Evolutionary conservation across 2,888 invertebrate species (phyloP).

Genomic region (Andrena praecox): DNA sequence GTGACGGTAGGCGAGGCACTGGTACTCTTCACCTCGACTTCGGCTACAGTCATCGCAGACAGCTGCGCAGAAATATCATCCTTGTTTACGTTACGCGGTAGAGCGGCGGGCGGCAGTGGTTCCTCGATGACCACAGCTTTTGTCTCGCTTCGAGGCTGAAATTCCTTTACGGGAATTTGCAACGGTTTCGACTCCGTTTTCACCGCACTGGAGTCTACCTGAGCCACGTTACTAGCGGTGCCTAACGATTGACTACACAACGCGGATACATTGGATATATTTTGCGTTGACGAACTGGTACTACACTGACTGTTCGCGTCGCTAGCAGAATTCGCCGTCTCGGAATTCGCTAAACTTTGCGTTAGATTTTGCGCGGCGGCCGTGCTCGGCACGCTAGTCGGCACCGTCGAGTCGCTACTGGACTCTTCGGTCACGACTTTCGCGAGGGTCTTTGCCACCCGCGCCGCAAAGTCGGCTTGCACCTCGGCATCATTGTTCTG

Average conservation of each 20-base stretch:
- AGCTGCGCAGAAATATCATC: constrained; percentile 82
- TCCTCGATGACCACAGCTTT: constrained; percentile 72
- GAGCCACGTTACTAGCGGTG: constrained; percentile 61
- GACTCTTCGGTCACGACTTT: constrained; percentile 74
- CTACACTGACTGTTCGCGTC: constrained; percentile 74
- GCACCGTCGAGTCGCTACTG: constrained; percentile 62
- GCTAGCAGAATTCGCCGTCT: constrained; percentile 68
- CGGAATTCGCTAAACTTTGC: constrained; percentile 70
- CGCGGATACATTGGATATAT: constrained; percentile 65
- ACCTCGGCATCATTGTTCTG: constrained; percentile 79
- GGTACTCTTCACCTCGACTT: constrained; percentile 57
- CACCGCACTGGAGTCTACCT: constrained; percentile 59
- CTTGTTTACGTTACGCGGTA: constrained; percentile 68
- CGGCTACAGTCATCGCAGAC: constrained; percentile 47
- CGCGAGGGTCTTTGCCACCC: constrained; percentile 79
- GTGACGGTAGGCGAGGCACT: constrained; percentile 35
- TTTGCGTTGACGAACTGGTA: constrained; percentile 69
- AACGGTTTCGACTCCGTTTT: constrained; percentile 76
- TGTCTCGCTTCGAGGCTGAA: constrained; percentile 76
- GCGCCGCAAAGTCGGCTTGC: constrained; percentile 83
- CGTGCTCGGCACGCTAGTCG: constrained; percentile 67
- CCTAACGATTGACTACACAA: constrained; percentile 72
- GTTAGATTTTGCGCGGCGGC: constrained; percentile 63
- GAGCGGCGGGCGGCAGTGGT: constrained; percentile 52
- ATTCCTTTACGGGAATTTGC: constrained; percentile 76